Conservation (phyloP, 92 coral and sea anemone genomes). For the Parazoanthus swiftii region DNA sequence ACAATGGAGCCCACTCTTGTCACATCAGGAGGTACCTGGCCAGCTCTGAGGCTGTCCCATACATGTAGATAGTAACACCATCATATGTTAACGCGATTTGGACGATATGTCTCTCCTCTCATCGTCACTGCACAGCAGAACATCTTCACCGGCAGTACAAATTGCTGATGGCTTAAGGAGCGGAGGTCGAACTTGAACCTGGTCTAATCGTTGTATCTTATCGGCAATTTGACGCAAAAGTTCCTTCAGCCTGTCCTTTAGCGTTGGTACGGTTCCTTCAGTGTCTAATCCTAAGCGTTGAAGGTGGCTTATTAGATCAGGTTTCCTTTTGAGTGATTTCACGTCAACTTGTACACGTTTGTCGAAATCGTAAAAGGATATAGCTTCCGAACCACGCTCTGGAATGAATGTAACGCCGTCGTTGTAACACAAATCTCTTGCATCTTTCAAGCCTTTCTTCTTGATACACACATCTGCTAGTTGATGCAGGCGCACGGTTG, state of each 20-base stretch:
- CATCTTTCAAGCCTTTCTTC: conserved; percentile 45
- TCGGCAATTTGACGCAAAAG: conserved; percentile 36
- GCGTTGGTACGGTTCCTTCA: conserved; percentile 44
- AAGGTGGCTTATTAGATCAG: conserved; percentile 46
- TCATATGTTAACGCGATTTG: conserved; percentile 46
- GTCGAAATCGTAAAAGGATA: conserved; percentile 47
- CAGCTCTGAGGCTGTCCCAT: conserved; percentile 24
- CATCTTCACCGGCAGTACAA: conserved; percentile 41
- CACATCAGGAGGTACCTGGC: neutral
- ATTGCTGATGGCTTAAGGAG: conserved; percentile 46
- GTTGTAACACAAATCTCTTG: conserved; percentile 53
- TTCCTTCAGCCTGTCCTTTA: conserved; percentile 44
- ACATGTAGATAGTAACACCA: conserved; percentile 54
- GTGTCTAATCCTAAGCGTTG: conserved; percentile 41
- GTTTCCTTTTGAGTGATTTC: conserved; percentile 37
- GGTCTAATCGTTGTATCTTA: conserved; percentile 38
- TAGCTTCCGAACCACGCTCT: conserved; percentile 47
- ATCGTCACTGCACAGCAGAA: conserved; percentile 50
- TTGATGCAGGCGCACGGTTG: conserved; percentile 44
- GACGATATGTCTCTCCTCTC: conserved; percentile 31
- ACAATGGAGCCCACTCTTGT: conserved; percentile 18
- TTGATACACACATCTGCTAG: conserved; percentile 51
- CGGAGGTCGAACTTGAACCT: conserved; percentile 29
- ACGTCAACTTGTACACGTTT: conserved; percentile 29
- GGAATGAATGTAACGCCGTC: conserved; percentile 35